Evolutionary conservation across 2,888 invertebrate species (phyloP), one percentile per base, ranked within the genome.

Genomic region (Spilarctia lutea): DNA sequence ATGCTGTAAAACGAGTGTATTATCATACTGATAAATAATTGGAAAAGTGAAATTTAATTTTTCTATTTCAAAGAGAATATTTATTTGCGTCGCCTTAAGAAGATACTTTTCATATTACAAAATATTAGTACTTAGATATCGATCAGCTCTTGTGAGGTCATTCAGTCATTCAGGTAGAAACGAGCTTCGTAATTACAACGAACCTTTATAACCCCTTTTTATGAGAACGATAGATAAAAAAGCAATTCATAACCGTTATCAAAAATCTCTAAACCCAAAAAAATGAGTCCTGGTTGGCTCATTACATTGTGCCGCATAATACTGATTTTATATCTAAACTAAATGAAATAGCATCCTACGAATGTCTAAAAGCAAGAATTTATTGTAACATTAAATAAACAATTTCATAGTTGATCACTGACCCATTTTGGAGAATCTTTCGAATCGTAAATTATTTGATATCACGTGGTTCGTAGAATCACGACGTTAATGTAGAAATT

Each of bases 321-420:
- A 20, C 16, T 27, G 27, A 27, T 27, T 27, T 27, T 27, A 27
- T 60, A n/a, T 60, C 27, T 60, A 16, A 13, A 27, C 60, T 27
- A 27, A n/a, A 60, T 60, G 27, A 27, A 60, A 13, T 27, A 60
- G 27, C 27, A 30, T 27, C 8, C 48, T 48, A 39, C 60, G 71
- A 72, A 48, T 39, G 48, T 63, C 48, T n/a, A 71, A 75, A 68
- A 75, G 56, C n/a, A 52, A 68, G 52, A 83, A 83, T 83, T 87
- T 83, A 85, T 83, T 81, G 81, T 83, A 78, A 78, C 81, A 78
- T 78, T 73, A 77, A 75, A 78, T 81, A 82, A 84, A 86, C 79
- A 83, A 83, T 87, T 85, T 83, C 83, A 84, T 82, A 85, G 85
- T 87, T 88, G 88, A 89, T 88, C 86, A 85, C 83, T 87, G 87